Evolutionary conservation across 2,888 invertebrate genomes (phyloP).

Genomic region (Zelleria hepariella): DNA sequence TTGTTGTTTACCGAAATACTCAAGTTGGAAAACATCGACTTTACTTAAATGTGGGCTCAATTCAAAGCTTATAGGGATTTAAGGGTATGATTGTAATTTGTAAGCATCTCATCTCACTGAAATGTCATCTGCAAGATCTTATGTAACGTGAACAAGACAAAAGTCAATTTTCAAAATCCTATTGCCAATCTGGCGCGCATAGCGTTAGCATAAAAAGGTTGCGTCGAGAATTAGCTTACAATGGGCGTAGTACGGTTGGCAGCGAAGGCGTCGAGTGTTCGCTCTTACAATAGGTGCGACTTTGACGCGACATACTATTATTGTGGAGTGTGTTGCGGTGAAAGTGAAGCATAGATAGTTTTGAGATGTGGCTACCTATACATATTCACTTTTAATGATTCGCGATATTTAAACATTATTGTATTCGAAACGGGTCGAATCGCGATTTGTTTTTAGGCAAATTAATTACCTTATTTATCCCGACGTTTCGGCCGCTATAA

Average conservation of each 20-base stretch:
- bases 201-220: neutral
- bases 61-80: too few species aligned
- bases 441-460: too few species aligned
- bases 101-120: neutral
- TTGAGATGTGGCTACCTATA: constrained; percentile 16
- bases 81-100: too few species aligned
- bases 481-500: too few species aligned
- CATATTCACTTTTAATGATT: constrained; percentile 21
- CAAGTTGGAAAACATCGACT: too few species aligned
- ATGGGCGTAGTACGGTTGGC: constrained; percentile 2
- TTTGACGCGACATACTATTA: neutral
- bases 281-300: neutral
- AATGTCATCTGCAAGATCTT: neutral
- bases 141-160: neutral
- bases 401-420: neutral
- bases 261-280: neutral
- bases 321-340: neutral
- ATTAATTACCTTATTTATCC: too few species aligned
- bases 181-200: neutral
- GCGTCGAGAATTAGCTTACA: constrained; percentile 1
- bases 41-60: too few species aligned
- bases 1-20: too few species aligned
- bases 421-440: neutral
- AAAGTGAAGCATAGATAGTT: constrained; percentile 8
- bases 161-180: neutral